Conservation (phyloP, 2,888 invertebrate species). For the Caenorhabditis macrosperma region DNA sequence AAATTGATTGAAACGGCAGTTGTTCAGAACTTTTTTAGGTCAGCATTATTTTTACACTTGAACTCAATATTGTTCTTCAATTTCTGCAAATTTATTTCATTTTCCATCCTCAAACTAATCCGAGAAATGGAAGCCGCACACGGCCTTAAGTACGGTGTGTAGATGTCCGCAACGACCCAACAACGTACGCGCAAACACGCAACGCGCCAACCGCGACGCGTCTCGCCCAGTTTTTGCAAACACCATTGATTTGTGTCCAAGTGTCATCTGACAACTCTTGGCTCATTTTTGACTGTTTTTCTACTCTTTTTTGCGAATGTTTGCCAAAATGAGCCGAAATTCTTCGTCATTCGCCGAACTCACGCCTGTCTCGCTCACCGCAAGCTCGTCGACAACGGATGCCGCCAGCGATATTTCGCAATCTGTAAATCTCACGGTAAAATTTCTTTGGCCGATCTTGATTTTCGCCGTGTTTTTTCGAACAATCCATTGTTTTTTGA, state of each 20-base stretch:
- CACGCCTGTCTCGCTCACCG: conserved; percentile 30
- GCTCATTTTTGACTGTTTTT: not conserved
- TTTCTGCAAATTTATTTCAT: not conserved
- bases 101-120: not conserved
- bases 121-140: too few relatives aligned
- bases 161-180: conserved; percentile 11
- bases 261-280: not conserved
- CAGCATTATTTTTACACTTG: too few relatives aligned
- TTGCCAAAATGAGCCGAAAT: too few relatives aligned
- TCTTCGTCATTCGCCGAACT: conserved; percentile 20
- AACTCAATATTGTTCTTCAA: too few relatives aligned
- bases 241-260: not conserved
- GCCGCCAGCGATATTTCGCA: not conserved
- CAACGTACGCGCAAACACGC: conserved; percentile 38
- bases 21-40: too few relatives aligned
- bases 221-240: not conserved
- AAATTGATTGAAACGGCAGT: too few relatives aligned
- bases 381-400: conserved; percentile 15
- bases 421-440: conserved; percentile 22
- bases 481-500: too few relatives aligned
- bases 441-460: not conserved
- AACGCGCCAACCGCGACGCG: conserved; percentile 33
- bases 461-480: conserved; percentile 4
- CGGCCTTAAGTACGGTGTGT: not conserved
- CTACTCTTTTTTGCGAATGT: too few relatives aligned